Percentiles rank a stretch among this genome's conserved stretches.
These are phyloP conservation scores for Trachelipus rathkii DNA, from an alignment of 1,140 invertebrate species.

Conservation along the genomic window DNA sequence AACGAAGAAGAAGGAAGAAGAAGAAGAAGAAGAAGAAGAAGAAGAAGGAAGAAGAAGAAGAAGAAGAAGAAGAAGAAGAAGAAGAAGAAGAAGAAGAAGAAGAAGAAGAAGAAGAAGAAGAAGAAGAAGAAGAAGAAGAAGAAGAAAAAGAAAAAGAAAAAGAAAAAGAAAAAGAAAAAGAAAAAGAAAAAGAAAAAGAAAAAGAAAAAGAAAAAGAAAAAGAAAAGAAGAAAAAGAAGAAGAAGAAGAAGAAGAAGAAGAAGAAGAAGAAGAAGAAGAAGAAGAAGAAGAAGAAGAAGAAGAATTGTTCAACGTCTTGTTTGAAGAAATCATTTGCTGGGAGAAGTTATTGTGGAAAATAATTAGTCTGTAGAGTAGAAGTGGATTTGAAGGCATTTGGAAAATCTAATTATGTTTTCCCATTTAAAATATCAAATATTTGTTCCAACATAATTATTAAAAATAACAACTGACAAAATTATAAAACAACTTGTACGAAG, in stretches of 20 bases:
- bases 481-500: too few species aligned
- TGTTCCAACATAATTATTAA: too few species aligned
- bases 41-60: background rate
- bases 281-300: background rate
- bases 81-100: background rate
- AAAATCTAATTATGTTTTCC: too few species aligned
- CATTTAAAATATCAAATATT: too few species aligned
- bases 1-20: background rate
- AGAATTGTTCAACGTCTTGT: too few species aligned
- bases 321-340: too few species aligned
- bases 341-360: too few species aligned
- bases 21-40: background rate
- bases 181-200: background rate
- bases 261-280: conserved; percentile 2
- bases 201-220: conserved; percentile 4
- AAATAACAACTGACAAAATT: too few species aligned
- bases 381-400: too few species aligned
- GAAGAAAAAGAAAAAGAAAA: background rate
- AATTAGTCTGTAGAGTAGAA: too few species aligned
- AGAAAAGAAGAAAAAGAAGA: background rate
- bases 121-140: background rate
- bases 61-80: background rate
- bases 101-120: background rate
- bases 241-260: background rate
- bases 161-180: background rate